Conservation (phyloP, 2,888 invertebrate genomes). For the Thelaira solivaga region DNA sequence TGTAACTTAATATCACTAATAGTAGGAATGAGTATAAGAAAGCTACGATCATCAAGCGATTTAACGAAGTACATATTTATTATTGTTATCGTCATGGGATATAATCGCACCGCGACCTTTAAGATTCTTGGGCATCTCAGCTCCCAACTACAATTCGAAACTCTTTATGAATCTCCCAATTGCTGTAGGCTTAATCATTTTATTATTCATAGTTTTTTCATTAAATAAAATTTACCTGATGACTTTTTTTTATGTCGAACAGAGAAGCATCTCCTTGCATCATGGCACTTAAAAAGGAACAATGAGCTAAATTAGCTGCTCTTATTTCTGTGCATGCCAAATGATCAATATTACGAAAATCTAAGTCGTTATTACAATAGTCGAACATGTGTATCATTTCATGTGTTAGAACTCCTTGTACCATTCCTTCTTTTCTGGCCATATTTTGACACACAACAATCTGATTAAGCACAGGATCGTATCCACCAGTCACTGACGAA, state of each 20-base stretch:
- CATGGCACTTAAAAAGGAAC: conserved; percentile 90
- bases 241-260: conserved; percentile 84
- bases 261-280: conserved; percentile 84
- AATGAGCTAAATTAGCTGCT: conserved; percentile 95
- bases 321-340: conserved; percentile 96
- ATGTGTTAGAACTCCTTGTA: conserved; percentile 90
- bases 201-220: no score
- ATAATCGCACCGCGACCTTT: no score
- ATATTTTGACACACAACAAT: conserved; percentile 95
- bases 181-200: no score
- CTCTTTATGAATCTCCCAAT: no score
- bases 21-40: no score
- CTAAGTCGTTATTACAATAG: conserved; percentile 90
- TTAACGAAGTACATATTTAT: no score
- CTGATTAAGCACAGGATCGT: conserved; percentile 77
- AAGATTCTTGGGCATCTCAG: no score
- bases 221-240: conserved; percentile 81
- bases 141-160: no score
- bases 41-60: no score
- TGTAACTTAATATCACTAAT: no score
- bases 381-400: conserved; percentile 99
- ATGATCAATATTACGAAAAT: conserved; percentile 93
- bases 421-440: conserved; percentile 82
- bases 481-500: conserved; percentile 90
- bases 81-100: no score